Evolutionary conservation across 2,113 vertebrate species (phyloP).

Genomic region (human): GRCh38 chr6:110334001-110334500

Average conservation of each 20-base stretch:
- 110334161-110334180: background rate
- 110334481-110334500: background rate
- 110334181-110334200: background rate
- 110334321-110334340: background rate
- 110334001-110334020: constrained; percentile 25
- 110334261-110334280: background rate
- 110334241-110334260: background rate
- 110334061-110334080: background rate
- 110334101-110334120: background rate
- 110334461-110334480: background rate
- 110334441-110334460: background rate
- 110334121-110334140: background rate
- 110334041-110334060: background rate
- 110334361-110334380: background rate
- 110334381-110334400: background rate
- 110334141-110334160: background rate
- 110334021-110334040: constrained; percentile 16
- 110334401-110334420: background rate
- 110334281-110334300: background rate
- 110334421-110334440: background rate
- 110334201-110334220: background rate
- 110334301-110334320: background rate
- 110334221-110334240: background rate
- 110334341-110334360: background rate
- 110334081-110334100: background rate